Evolutionary conservation across 2,888 invertebrate genomes (phyloP), one percentile per base, ranked within the genome.

Genomic region (Euzophera pinguis): DNA sequence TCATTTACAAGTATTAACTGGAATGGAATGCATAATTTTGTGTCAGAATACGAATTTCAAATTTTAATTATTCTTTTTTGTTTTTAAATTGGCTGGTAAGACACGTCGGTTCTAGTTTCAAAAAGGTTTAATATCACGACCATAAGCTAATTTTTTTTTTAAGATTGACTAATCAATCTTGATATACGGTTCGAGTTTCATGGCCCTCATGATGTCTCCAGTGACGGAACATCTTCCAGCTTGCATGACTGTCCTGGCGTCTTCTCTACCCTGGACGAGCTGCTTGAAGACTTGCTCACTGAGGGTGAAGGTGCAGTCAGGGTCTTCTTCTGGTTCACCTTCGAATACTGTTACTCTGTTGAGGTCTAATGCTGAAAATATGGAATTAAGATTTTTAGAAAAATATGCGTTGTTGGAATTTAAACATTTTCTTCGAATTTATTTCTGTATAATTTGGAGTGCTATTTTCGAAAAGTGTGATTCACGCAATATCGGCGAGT

Each of bases 171-270:
- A 82, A 49, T 75, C 75, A 8, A 87, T 52, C 53, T 79, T 85
- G 41, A 90, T 84, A 66, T 86, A 90, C 37, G 89, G 90, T 67
- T 91, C 91, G 54, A 91, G 76, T 64, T 90, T 81, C 91, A 91
- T 91, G 3, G 90, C 91, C 35, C 89, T 69, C 90, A 90, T 90
- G 67, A 91, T 79, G 65, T 91, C 89, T 1, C 91, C 91, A 0
- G 90, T 91, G 63, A 90, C 90, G 1, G 90, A 90, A 55, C 91
- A 91, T 14, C 85, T 66, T 0, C 91, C 91, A 0, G 90, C 86
- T 52, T 90, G 89, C 75, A 90, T 82, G 59, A 90, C 84, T 54
- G 73, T 72, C 10, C 88, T 63, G 0, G 90, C 64, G 37, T 86
- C 83, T 49, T 89, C 88, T 32, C 78, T 72, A 0, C 91, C 90